phyloP scores from a whole-genome alignment of 2,113 vertebrate species.

The Fulmarus glacialis region DNA sequence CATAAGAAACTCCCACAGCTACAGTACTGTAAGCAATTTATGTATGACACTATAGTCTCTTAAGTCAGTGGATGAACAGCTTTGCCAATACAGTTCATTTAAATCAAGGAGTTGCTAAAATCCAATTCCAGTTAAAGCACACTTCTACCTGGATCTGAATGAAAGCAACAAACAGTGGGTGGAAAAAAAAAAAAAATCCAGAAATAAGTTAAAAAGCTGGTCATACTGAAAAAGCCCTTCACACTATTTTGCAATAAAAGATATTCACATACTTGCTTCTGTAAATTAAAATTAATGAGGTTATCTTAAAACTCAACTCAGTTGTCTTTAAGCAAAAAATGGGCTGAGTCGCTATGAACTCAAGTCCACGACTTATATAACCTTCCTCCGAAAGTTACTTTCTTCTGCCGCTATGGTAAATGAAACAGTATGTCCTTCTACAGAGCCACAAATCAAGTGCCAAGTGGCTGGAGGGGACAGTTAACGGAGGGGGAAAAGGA shows the following conservation, averaged over 20 bases:
- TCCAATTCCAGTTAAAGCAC: not conserved
- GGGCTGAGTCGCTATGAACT: not conserved
- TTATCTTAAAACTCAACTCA: not conserved
- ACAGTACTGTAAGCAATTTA: not conserved
- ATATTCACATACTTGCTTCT: not conserved
- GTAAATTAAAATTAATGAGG: not conserved
- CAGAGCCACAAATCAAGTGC: not conserved
- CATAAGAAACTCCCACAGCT: not conserved
- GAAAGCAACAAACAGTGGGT: not conserved
- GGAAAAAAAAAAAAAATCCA: not conserved
- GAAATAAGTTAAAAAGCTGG: not conserved
- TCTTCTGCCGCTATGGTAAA: not conserved
- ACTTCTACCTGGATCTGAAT: not conserved
- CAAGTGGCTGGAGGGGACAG: constrained; percentile 34
- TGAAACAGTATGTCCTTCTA: not conserved
- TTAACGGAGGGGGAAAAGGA: not conserved
- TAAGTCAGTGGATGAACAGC: not conserved
- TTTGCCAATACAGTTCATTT: not conserved
- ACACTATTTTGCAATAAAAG: not conserved
- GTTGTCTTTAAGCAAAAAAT: not conserved
- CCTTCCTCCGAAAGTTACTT: not conserved
- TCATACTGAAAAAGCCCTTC: not conserved
- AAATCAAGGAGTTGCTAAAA: not conserved
- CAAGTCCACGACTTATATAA: not conserved
- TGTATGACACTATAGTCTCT: not conserved